Percentiles rank a stretch among this genome's conserved stretches.
Evolutionary conservation across 2,113 vertebrate genomes (phyloP).

Genomic region (Apaloderma vittatum): DNA sequence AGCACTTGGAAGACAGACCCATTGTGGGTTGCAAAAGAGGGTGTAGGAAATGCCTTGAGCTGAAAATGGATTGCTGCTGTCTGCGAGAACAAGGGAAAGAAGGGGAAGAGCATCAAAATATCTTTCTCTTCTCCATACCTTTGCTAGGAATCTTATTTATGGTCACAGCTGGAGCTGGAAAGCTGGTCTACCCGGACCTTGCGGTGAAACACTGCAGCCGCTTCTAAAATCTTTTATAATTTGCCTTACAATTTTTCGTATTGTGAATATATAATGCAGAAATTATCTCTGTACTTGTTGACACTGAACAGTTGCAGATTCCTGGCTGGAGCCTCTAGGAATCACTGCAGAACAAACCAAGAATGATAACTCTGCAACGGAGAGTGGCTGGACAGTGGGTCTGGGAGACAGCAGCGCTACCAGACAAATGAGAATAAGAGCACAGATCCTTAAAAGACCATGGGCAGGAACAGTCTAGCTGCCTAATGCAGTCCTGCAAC

Average conservation of each 20-base stretch:
- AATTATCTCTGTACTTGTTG: neutral
- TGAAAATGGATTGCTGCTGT: neutral
- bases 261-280: neutral
- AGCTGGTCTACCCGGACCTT: neutral
- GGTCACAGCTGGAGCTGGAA: neutral
- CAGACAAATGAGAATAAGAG: neutral
- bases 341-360: slow-evolving; percentile 33
- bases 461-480: neutral
- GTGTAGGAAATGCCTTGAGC: neutral
- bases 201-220: neutral
- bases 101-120: neutral
- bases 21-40: neutral
- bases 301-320: neutral
- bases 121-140: neutral
- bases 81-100: neutral
- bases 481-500: neutral
- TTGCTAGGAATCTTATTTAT: neutral
- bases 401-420: neutral
- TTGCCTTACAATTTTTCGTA: neutral
- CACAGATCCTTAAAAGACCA: neutral
- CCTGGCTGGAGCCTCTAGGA: neutral
- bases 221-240: neutral
- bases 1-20: neutral
- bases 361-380: neutral
- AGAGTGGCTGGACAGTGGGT: neutral